Base-by-base conservation (phyloP, 1,140 invertebrate genomes). In the Bombus confusus region DNA sequence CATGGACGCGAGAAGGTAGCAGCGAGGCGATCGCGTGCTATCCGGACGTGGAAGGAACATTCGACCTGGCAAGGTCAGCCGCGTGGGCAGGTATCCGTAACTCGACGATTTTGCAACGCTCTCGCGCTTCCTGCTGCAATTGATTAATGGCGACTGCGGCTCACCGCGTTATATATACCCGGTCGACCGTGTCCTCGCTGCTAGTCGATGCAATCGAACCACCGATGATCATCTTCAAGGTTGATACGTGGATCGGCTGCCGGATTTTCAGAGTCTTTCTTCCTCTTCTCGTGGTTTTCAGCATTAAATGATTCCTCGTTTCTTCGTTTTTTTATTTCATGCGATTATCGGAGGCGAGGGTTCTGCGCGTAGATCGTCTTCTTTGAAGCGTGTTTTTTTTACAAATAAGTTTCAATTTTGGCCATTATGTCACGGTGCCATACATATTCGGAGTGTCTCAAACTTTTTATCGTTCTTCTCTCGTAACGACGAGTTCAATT, bases 41-140 rank as follows among this genome's bases (percentile, higher is more conserved):
- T 87, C 73, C 73, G 86, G 79, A 82, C 77, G 72, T 81, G 83
- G 74, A 88, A 91, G 85, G 83, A 91, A 90, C 79, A 86, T 37
- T 86, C 89, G 88, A 92, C 91, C 87, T 69, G 85, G 71, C 92
- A 93, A 93, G 91, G 92, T 92, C 86, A 91, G 68, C 80, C 77
- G 88, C 77, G 88, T 90, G 83, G 88, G 86, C 86, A 89, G 83
- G 68, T 88, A 91, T 92, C 90, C 83, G 83, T 91, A 92, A 91
- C 90, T 93, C 87, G 80, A 88, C 85, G 90, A 92, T 92, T 92
- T 92, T 90, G 90, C 91, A 92, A 93, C 87, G 43, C 41, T 84
- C 73, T 80, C 43, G 79, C 72, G 86, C 89, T 93, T 93, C 91
- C 87, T 93, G 90, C 87, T 92, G 88, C 86, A 86, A 91, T 91